phyloP scores from a whole-genome alignment of 2,113 vertebrate genomes.

The Meles meles region DNA sequence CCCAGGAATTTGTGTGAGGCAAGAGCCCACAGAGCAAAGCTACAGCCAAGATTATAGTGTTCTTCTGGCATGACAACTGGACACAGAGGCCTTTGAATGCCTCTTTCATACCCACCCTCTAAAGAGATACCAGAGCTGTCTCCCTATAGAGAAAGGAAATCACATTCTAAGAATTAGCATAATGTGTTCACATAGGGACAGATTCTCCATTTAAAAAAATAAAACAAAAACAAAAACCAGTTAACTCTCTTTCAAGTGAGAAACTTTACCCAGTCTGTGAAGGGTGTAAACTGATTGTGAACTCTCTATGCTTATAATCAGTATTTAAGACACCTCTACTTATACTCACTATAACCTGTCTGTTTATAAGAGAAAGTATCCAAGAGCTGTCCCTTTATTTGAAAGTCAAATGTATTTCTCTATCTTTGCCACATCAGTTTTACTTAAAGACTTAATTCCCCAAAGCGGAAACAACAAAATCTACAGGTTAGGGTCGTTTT shows the following conservation, averaged over 20 bases:
- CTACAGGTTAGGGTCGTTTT: slow-evolving; percentile 66
- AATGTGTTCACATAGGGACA: neutral
- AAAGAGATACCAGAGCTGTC: neutral
- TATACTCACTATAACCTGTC: neutral
- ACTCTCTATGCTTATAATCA: neutral
- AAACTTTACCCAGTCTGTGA: neutral
- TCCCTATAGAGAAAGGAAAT: neutral
- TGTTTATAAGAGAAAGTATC: neutral
- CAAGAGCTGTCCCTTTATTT: slow-evolving; percentile 2
- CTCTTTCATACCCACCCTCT: neutral
- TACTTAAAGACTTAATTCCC: slow-evolving; percentile 38
- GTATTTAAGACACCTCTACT: neutral
- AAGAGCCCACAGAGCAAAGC: neutral
- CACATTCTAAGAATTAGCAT: neutral
- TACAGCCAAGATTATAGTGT: neutral
- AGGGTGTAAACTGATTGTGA: neutral
- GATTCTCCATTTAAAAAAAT: neutral
- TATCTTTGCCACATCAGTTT: slow-evolving; percentile 49
- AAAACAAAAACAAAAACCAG: neutral
- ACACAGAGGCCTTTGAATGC: neutral
- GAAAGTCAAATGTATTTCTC: slow-evolving; percentile 46
- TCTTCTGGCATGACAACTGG: neutral
- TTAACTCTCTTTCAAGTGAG: neutral
- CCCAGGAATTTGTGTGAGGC: neutral
- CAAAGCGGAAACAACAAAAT: slow-evolving; percentile 62